Evolutionary conservation across 2,888 invertebrate species (phyloP), one percentile per base, ranked within the genome.

Genomic region (Zeuzera pyrina): DNA sequence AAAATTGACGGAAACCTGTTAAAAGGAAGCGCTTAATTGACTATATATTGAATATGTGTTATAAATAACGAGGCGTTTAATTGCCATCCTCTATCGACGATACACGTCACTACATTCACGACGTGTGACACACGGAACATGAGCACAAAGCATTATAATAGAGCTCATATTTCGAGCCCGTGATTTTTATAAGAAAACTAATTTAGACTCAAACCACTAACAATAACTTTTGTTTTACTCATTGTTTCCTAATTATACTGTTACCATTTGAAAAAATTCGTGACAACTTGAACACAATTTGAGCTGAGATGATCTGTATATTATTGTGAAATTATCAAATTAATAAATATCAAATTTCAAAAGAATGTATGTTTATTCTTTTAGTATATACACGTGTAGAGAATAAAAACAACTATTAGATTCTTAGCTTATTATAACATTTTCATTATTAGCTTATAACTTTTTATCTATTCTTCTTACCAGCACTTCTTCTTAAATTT

Each of bases 1-100:
- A n/a, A n/a, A n/a, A n/a, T n/a, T n/a, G n/a, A n/a, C n/a, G n/a
- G n/a, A n/a, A n/a, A n/a, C n/a, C n/a, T n/a, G n/a, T n/a, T n/a
- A n/a, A n/a, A n/a, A 42, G 47, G 52, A 49, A 49, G 45, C 38
- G 38, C 39, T 50, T 49, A 54, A 57, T 49, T 43, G 43, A 43
- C 40, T 47, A 47, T 45, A 52, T 55, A 51, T 45, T 38, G 47
- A 42, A 40, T 45, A 39, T 40, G 41, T 38, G 42, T 37, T 37
- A 46, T 54, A 54, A 56, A 53, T 45, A 50, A 47, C 33, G 38
- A 14, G 24, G 35, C 30, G 34, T 30, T 48, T 54, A 55, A 45
- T 45, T 46, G 44, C 48, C 39, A 13, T 31, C 39, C 29, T 39
- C 29, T 24, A 12, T 36, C 30, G 42, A 47, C 47, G 46, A 41